Conservation (phyloP, 2,888 invertebrate genomes). For the Luperina testacea region DNA sequence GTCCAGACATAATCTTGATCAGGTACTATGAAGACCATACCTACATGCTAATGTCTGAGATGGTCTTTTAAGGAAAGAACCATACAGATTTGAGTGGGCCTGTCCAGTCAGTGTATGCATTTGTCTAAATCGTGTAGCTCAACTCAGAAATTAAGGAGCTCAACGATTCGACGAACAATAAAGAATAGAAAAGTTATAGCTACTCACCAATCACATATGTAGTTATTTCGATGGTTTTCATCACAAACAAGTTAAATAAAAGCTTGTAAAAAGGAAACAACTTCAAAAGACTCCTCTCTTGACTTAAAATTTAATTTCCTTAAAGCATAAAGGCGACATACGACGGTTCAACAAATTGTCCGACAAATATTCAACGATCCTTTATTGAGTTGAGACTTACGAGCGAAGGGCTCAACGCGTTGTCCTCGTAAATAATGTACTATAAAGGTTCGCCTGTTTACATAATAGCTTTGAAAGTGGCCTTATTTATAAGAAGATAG, state of each 20-base stretch:
- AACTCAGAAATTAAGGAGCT: no score
- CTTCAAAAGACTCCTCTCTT: neutral
- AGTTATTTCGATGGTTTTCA: neutral
- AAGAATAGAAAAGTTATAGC: neutral
- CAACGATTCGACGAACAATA: no score
- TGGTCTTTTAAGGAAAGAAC: no score
- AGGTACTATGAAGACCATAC: neutral
- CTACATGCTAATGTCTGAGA: no score
- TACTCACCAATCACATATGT: neutral
- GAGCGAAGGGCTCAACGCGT: constrained; percentile 43
- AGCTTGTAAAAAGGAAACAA: neutral
- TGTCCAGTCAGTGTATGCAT: neutral
- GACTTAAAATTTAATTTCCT: constrained; percentile 13
- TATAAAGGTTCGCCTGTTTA: constrained; percentile 62
- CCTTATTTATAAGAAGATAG: constrained; percentile 59
- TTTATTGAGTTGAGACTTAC: constrained; percentile 55
- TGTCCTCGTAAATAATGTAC: constrained; percentile 61
- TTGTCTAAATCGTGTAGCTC: neutral
- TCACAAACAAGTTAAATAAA: neutral
- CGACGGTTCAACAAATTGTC: constrained; percentile 48
- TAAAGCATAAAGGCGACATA: constrained; percentile 30
- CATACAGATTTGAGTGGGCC: neutral
- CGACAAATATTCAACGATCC: constrained; percentile 57
- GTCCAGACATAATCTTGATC: neutral
- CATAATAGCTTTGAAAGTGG: constrained; percentile 62